phyloP scores from a whole-genome alignment of 1,140 invertebrate genomes.

The Lordiphosa mommai region DNA sequence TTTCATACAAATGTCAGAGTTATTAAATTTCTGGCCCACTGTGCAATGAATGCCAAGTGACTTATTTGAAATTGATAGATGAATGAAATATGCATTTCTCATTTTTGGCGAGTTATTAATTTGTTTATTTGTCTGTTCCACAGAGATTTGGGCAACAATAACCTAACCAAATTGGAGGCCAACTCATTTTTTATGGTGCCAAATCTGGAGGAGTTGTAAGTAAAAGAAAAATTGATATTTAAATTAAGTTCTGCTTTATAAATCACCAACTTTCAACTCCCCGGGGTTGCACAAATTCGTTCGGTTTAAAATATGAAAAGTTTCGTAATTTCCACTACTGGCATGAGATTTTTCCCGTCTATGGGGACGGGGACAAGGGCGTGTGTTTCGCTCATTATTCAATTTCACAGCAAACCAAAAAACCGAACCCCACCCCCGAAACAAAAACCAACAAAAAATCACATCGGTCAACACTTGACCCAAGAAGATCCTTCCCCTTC shows the following conservation, averaged over 20 bases:
- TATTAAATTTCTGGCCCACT: no score
- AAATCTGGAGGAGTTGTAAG: slow-evolving; percentile 81
- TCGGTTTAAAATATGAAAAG: slow-evolving; percentile 49
- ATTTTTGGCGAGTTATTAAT: slow-evolving; percentile 42
- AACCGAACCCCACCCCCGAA: slow-evolving; percentile 4
- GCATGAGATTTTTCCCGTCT: no score
- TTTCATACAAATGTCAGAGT: no score
- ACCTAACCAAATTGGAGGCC: slow-evolving; percentile 80
- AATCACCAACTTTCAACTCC: neutral
- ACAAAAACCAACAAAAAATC: slow-evolving; percentile 42
- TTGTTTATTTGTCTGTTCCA: slow-evolving; percentile 36
- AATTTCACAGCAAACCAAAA: slow-evolving; percentile 60
- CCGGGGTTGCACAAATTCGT: slow-evolving; percentile 17
- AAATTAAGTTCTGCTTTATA: no score
- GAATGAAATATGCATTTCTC: slow-evolving; percentile 23
- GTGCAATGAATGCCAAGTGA: slow-evolving; percentile 17
- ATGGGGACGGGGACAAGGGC: slow-evolving; percentile 38
- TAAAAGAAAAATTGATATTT: slow-evolving; percentile 23
- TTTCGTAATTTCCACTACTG: slow-evolving; percentile 56
- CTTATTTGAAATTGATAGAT: slow-evolving; percentile 60
- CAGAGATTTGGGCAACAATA: slow-evolving; percentile 80
- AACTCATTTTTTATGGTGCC: slow-evolving; percentile 79
- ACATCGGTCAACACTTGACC: slow-evolving; percentile 53
- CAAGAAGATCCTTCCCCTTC: slow-evolving; percentile 3
- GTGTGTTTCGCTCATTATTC: slow-evolving; percentile 62